Percentiles rank a stretch among this genome's conserved stretches.
These are phyloP conservation scores for Phrynosoma blainvillii DNA, from an alignment of 2,113 vertebrate species.

Conservation along the genomic window DNA sequence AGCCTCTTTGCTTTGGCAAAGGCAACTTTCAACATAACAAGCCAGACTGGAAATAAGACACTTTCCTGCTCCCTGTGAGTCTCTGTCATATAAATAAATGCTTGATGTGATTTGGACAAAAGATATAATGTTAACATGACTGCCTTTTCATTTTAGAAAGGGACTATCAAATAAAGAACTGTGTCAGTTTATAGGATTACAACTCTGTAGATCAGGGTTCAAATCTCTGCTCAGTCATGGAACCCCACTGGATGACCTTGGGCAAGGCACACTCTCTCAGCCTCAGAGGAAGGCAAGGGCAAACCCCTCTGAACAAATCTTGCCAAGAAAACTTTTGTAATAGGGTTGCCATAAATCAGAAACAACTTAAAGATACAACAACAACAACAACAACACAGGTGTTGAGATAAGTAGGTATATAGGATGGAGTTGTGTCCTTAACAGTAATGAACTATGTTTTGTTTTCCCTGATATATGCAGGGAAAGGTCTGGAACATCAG, in stretches of 20 bases:
- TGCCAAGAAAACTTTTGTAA: too few relatives aligned
- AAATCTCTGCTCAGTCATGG: too few relatives aligned
- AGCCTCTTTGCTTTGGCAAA: conserved; percentile 36
- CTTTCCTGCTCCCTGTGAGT: conserved; percentile 21
- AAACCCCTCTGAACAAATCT: too few relatives aligned
- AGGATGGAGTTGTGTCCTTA: neutral
- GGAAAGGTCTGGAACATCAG: neutral
- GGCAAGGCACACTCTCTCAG: too few relatives aligned
- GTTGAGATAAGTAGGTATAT: neutral
- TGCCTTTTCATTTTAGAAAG: conserved; percentile 1
- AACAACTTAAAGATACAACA: too few relatives aligned
- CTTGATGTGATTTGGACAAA: neutral
- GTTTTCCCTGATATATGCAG: neutral
- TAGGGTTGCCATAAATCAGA: too few relatives aligned
- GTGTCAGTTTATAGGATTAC: neutral
- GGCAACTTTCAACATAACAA: neutral
- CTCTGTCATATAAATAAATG: conserved; percentile 7
- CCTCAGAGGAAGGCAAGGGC: too few relatives aligned
- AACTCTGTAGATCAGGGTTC: neutral
- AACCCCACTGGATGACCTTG: too few relatives aligned
- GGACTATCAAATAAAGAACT: neutral
- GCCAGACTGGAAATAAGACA: conserved; percentile 10
- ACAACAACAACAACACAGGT: neutral
- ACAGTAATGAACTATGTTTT: neutral
- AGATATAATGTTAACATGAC: conserved; percentile 12